Evolutionary conservation across 2,888 invertebrate genomes (phyloP), one percentile per base, ranked within the genome.

Genomic region (Branchipolynoe longqiensis): DNA sequence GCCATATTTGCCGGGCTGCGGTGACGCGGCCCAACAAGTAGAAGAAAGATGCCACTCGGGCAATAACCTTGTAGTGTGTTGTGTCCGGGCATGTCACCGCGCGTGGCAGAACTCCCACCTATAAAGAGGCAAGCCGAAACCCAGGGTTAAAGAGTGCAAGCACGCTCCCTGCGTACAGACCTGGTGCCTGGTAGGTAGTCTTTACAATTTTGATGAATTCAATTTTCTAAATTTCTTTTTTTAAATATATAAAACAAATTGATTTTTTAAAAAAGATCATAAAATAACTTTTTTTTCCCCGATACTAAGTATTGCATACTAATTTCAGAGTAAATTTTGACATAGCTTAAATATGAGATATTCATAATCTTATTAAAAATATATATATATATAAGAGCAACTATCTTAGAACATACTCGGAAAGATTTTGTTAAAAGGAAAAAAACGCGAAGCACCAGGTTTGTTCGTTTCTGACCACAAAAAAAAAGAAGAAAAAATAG

Each of bases 71-170:
- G 54, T 41, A 18, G 41, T 12, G 41, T 33, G 78, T 18, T 69
- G 36, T 38, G 14, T 40, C 22, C 22, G 33, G 22, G 33, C 41
- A 6, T 25, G 78, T 18, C 78, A 12, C 78, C 33, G 28, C 31
- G 41, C n/a, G 41, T 78, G 31, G 41, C 48, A 14, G 25, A 41
- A 78, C 41, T 48, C 48, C 78, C 78, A 78, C 48, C 78, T 78
- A 78, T 78, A 78, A 78, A 78, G 36, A 78, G 78, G 78, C 54
- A 78, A 78, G 78, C 54, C 78, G 54, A 78, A 31, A 78, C 48
- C 41, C 1, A 4, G 28, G 28, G 41, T 78, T 28, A 78, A 78
- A 48, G 48, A 48, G n/a, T 41, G 78, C 48, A 0, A 25, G 28
- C 28, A n/a, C 25, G 78, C 1, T 33, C 48, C 28, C 14, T 22